Percentiles rank a stretch among this genome's conserved stretches.
These are phyloP conservation scores for Cremastinae sp. DNA, from an alignment of 2,888 invertebrate species.

Conservation along the genomic window DNA sequence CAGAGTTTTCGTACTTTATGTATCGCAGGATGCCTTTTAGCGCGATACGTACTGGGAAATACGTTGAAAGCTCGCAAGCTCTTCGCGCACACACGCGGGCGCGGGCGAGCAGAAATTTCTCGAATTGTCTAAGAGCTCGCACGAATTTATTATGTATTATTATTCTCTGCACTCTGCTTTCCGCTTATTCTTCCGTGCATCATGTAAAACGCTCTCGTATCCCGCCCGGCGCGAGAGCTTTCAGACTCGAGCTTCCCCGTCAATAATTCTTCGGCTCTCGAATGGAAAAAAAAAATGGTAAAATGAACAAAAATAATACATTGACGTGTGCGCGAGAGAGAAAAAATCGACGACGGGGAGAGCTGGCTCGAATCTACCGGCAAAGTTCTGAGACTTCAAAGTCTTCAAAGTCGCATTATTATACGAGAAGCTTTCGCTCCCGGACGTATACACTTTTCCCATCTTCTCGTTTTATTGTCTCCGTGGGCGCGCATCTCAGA, in stretches of 20 bases:
- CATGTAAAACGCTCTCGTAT: neutral
- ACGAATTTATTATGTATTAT: conserved; percentile 43
- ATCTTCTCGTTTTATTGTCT: conserved; percentile 10
- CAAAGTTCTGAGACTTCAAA: neutral
- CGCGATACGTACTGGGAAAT: neutral
- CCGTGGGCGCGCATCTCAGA: neutral
- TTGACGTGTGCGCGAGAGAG: too few relatives aligned
- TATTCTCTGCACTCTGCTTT: conserved; percentile 37
- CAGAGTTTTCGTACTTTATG: conserved; percentile 12
- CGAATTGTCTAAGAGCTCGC: conserved; percentile 34
- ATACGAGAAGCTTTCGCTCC: neutral
- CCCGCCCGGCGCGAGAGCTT: conserved; percentile 5
- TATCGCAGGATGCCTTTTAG: conserved; percentile 14
- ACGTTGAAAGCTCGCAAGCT: conserved; percentile 33
- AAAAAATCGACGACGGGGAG: too few relatives aligned
- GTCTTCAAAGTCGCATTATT: conserved; percentile 12
- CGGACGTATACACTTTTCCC: conserved; percentile 11
- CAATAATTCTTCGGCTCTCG: neutral
- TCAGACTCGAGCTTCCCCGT: neutral
- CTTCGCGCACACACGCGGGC: neutral
- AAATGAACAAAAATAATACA: too few relatives aligned
- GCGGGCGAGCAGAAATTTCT: neutral
- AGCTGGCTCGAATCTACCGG: too few relatives aligned
- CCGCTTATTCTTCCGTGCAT: neutral
- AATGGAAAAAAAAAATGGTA: neutral